Evolutionary conservation across 1,140 invertebrate species (phyloP).

Genomic region (Apis mellifera): Amel_HAv3.1 CM009933.2:2169001-2169500

Average conservation of each 20-base stretch:
- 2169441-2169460: too few species aligned
- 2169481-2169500: too few species aligned
- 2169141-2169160: not conserved
- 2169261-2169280: conserved; percentile 22
- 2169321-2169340: conserved; percentile 37
- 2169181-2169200: conserved; percentile 20
- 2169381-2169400: not conserved
- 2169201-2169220: conserved; percentile 35
- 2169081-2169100: too few species aligned
- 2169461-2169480: too few species aligned
- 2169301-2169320: conserved; percentile 50
- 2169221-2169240: conserved; percentile 37
- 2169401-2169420: not conserved
- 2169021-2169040: too few species aligned
- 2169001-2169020: too few species aligned
- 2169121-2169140: not conserved
- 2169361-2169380: not conserved
- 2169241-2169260: conserved; percentile 39
- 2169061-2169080: too few species aligned
- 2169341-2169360: conserved; percentile 1
- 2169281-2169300: conserved; percentile 4
- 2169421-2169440: not conserved
- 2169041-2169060: too few species aligned
- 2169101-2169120: not conserved
- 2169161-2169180: conserved; percentile 31